These are phyloP conservation scores for Lydus trimaculatus DNA, from an alignment of 2,888 invertebrate genomes.

Conservation along the genomic window DNA sequence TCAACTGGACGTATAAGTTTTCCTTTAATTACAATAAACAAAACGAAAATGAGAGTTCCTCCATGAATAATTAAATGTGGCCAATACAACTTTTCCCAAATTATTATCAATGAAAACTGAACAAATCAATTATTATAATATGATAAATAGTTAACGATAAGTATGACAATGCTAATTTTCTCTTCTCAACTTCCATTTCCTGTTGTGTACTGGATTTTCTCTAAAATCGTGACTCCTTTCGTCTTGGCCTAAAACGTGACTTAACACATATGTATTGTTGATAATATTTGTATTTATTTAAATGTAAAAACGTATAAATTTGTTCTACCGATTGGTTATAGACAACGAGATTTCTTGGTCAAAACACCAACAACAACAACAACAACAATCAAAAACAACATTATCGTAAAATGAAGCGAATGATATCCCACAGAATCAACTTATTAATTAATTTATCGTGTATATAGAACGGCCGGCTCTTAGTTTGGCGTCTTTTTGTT, in stretches of 20 bases:
- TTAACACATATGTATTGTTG: neutral
- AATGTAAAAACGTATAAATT: neutral
- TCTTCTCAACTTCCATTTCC: conserved; percentile 29
- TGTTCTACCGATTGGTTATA: no score
- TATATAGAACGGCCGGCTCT: no score
- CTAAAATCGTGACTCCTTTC: conserved; percentile 25
- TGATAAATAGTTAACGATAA: no score
- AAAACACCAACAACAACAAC: neutral
- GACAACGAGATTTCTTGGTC: conserved; percentile 4
- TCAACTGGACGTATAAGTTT: neutral
- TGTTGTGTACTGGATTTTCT: conserved; percentile 34
- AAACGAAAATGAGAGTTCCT: neutral
- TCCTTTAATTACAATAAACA: neutral
- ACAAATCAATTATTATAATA: no score
- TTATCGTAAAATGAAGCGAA: no score
- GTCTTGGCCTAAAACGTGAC: conserved; percentile 47
- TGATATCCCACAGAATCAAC: no score
- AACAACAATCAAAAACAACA: neutral
- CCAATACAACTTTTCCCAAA: no score
- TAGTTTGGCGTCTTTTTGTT: no score
- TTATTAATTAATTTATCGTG: no score
- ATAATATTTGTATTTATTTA: neutral
- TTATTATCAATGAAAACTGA: no score
- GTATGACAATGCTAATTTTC: conserved; percentile 14
- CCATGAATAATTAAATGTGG: neutral